Evolutionary conservation across 2,888 invertebrate species (phyloP), one percentile per base, ranked within the genome.

Genomic region (Nysson spinosus): DNA sequence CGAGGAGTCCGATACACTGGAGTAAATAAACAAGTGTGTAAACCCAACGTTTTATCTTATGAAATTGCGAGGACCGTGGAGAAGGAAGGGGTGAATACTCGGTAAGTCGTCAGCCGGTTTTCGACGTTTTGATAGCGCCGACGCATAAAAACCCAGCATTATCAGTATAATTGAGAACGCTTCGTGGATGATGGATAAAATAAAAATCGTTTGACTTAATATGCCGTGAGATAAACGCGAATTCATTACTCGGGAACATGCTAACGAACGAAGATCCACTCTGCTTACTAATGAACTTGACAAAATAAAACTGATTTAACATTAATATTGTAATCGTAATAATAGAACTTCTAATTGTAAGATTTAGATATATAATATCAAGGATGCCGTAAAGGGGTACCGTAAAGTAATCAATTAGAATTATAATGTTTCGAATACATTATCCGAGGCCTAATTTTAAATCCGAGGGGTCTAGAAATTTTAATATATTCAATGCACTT

Each of bases 21-120:
- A 30, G 20, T 16, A 40, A 63, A 63, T 54, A 20, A 55, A 46
- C 12, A 16, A 60, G 68, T 47, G n/a, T 26, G 22, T 55, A 55
- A 68, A 46, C 26, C 37, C 32, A 19, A 28, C 43, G 22, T 32
- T 30, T 55, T 39, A 60, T 60, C 32, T 16, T 16, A 7, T 12
- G 16, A 12, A 32, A 49, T 47, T 24, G 35, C 17, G 2, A 22
- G 11, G 9, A n/a, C n/a, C n/a, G n/a, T n/a, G n/a, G n/a, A n/a
- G n/a, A 12, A n/a, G 34, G 2, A 5, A 30, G n/a, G 30, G 30
- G 11, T 11, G 5, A 7, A n/a, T 12, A 6, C 5, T 16, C 16
- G 22, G 30, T 19, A 34, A 40, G 4, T n/a, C 17, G 32, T 16
- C 26, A 7, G 20, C 4, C 17, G 19, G 22, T 26, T 37, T n/a